Base-by-base conservation (phyloP, 2,797 vertebrate genomes). In the Hylomyscus alleni region DNA sequence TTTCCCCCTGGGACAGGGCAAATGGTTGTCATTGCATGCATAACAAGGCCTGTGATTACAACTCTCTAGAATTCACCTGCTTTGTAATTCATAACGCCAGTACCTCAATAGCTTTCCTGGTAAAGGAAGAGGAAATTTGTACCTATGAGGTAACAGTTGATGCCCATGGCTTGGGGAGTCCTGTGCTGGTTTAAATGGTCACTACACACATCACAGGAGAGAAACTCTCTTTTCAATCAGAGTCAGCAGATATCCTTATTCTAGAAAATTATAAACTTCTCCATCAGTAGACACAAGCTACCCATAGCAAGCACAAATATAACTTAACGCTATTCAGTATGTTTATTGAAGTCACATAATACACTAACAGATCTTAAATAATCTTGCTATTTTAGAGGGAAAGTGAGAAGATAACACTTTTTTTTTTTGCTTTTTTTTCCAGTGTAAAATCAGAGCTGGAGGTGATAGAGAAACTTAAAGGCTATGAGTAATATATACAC, bases 341-440 rank as follows among this genome's bases (percentile, higher is more conserved):
- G 6, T 72, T 0, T 26, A 76, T 44, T 91, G 24, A 91, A 40
- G 65, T 44, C 31, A 13, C 22, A 15, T 85, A 82, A n/a, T 1
- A 52, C 73, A 50, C 26, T 58, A 91, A 85, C 40, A 86, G 52
- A n/a, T 26, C 54, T 89, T 69, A 81, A 62, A 77, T 81, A 88
- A 34, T 47, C 76, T 50, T 65, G 76, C 24, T 56, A 44, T 77
- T 86, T 90, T 50, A 75, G 77, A 6, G 31, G 17, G 60, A 31
- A 75, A 90, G 37, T 58, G 14, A 76, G n/a, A 80, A 50, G 11
- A 7, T n/a, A 75, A 6, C 20, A 50, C 84, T 69, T 65, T 11
- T 20, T 69, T 29, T 56, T 73, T 7, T 20, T 26, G n/a, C 22
- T 29, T 81, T 77, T 83, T 54, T 4, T 13, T 40, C 8, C 24